Percentiles rank a stretch among this genome's conserved stretches.
phyloP scores from a whole-genome alignment of 2,888 invertebrate species.

The Operophtera brumata region DNA sequence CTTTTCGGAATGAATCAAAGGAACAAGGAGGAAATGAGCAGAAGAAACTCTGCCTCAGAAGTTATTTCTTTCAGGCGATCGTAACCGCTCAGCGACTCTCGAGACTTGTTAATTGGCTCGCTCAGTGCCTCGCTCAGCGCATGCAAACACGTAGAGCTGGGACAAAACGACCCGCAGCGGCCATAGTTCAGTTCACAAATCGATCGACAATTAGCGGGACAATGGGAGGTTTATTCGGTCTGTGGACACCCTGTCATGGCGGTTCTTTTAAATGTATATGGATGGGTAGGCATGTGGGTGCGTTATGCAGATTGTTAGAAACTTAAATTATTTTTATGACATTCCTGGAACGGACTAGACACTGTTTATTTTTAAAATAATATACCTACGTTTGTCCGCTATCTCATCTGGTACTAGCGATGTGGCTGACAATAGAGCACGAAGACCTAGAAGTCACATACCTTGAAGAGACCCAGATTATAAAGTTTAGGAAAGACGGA shows the following conservation, averaged over 20 bases:
- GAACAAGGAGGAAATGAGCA: too few species aligned
- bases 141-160: not conserved
- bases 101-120: not conserved
- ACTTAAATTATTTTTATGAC: not conserved
- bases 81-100: too few species aligned
- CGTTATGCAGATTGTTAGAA: conserved; percentile 11
- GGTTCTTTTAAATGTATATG: conserved; percentile 8
- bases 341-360: not conserved
- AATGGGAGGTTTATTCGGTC: conserved; percentile 45
- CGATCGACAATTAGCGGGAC: conserved; percentile 58
- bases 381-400: too few species aligned
- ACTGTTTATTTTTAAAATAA: too few species aligned
- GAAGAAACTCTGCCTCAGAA: too few species aligned
- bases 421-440: too few species aligned
- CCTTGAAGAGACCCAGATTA: too few species aligned
- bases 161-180: conserved; percentile 34
- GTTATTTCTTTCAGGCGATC: too few species aligned
- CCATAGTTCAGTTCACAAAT: conserved; percentile 57
- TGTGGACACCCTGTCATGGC: conserved; percentile 38
- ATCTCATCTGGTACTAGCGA: too few species aligned
- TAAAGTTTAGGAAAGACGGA: too few species aligned
- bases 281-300: not conserved
- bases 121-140: conserved; percentile 8
- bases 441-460: too few species aligned
- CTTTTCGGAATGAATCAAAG: too few species aligned